Evolutionary conservation across 1,140 invertebrate genomes (phyloP).

Genomic region (Metaphire vulgaris): DNA sequence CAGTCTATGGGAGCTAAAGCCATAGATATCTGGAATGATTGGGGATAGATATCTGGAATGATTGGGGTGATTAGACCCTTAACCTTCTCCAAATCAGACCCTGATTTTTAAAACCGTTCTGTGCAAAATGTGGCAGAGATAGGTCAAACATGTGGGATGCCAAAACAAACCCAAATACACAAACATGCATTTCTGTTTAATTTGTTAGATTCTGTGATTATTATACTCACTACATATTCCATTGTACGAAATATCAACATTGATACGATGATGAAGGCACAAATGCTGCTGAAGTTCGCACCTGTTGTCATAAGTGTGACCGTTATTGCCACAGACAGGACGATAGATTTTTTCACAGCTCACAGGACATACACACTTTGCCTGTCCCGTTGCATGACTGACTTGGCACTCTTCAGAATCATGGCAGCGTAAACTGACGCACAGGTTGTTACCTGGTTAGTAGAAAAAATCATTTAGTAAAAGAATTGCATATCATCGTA

Average conservation of each 20-base stretch:
- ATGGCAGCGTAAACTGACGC: background rate
- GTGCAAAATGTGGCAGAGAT: no score
- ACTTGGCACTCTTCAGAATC: slow-evolving; percentile 64
- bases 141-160: no score
- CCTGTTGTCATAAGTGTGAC: slow-evolving; percentile 71
- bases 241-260: background rate
- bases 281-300: slow-evolving; percentile 73
- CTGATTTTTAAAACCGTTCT: no score
- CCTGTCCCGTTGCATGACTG: slow-evolving; percentile 71
- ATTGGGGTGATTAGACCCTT: no score
- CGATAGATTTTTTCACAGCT: slow-evolving; percentile 59
- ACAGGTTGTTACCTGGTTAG: background rate
- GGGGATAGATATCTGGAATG: no score
- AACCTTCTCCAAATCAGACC: no score
- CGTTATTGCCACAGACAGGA: slow-evolving; percentile 73
- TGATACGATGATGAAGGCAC: slow-evolving; percentile 55
- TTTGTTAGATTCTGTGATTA: background rate
- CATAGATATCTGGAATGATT: no score
- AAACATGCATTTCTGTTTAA: background rate
- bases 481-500: no score
- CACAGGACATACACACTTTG: slow-evolving; percentile 68
- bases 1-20: no score
- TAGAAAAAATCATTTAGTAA: no score
- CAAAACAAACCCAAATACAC: background rate
- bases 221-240: background rate